phyloP scores from a whole-genome alignment of 2,888 invertebrate species.

The Ecdyonurus torrentis region DNA sequence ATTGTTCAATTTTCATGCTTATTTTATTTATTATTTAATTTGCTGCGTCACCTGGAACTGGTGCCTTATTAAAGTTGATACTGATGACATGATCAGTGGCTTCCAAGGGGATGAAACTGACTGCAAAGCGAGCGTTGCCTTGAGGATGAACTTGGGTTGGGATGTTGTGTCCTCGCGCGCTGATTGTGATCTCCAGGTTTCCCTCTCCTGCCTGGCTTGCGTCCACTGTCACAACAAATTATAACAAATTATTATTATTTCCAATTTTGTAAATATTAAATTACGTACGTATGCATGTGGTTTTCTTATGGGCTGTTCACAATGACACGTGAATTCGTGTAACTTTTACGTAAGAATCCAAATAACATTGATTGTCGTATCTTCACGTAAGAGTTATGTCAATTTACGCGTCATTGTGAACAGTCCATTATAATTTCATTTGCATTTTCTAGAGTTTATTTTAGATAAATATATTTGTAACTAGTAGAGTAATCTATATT shows the following conservation, averaged over 20 bases:
- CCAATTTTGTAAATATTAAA: no score
- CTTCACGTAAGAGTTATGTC: no score
- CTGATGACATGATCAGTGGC: constrained; percentile 89
- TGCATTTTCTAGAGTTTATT: no score
- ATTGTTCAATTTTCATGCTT: neutral
- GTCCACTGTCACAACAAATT: constrained; percentile 44
- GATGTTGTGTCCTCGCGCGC: constrained; percentile 80
- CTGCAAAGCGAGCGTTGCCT: constrained; percentile 80
- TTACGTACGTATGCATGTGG: no score
- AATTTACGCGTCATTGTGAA: no score
- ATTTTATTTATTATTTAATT: constrained; percentile 3
- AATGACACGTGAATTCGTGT: no score
- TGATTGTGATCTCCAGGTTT: constrained; percentile 91
- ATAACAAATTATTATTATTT: neutral
- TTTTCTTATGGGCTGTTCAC: no score
- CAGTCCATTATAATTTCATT: no score
- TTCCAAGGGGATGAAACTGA: constrained; percentile 90
- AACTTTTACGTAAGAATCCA: no score
- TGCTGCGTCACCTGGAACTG: constrained; percentile 35
- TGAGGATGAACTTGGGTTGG: constrained; percentile 91
- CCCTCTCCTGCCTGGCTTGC: constrained; percentile 96
- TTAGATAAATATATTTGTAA: no score
- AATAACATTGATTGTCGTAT: no score
- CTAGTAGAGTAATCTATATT: neutral
- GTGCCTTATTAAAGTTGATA: constrained; percentile 91